Base-by-base conservation (phyloP, 1,140 invertebrate genomes). In the Plectrocnemia conspersa region DNA sequence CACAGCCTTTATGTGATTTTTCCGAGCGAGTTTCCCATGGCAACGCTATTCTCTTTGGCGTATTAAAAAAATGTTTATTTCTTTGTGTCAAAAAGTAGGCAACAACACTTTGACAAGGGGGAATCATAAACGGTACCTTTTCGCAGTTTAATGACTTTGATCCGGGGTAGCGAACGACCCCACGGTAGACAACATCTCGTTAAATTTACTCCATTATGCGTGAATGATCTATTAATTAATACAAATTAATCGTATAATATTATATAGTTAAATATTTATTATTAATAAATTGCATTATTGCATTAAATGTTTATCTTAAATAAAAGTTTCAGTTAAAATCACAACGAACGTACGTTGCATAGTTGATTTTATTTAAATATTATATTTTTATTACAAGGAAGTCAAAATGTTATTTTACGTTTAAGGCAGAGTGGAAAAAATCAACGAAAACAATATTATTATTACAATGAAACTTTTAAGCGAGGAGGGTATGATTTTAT, bases 161-260 rank as follows among this genome's bases (percentile, higher is more conserved):
- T 24, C 21, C 9, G 35, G 27, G n/a, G n/a, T n/a, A n/a, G 22
- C 32, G 19, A 22, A 22, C n/a, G 2, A 22, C n/a, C n/a, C n/a
- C n/a, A n/a, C 5, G 10, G 22, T 46, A 19, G 29, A 42, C 18
- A 47, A 24, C 42, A 48, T 10, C 46, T 56, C 46, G 54, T 56
- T 56, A 56, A 56, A 45, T 56, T 38, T 49, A 40, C 27, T 32
- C 35, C 54, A 56, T 49, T 56, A 33, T 33, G 54, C 54, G 54
- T 56, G 46, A 56, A 49, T 21, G 36, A 50, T 50, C n/a, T 50
- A 38, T 35, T 33, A 50, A 50, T 50, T 50, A 50, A 38, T 50
- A 15, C 32, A n/a, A n/a, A n/a, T n/a, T n/a, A n/a, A n/a, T n/a
- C n/a, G n/a, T n/a, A n/a, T n/a, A 35, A 35, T 13, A 35, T 35